phyloP scores from a whole-genome alignment of 2,888 invertebrate species.

The Cyclophora punctaria region DNA sequence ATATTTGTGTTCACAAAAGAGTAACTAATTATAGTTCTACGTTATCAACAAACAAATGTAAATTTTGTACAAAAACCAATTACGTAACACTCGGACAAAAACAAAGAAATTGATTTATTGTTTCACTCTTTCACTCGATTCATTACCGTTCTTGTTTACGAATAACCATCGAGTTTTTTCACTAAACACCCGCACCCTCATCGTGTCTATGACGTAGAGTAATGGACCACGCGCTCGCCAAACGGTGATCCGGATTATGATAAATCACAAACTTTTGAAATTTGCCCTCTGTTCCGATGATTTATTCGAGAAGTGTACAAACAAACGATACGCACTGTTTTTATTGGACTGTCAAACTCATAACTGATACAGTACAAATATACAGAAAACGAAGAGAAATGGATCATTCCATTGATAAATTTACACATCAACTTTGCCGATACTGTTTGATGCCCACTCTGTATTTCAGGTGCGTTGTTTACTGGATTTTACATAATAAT shows the following conservation, averaged over 20 bases:
- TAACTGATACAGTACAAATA: conserved; percentile 1
- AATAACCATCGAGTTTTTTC: conserved; percentile 32
- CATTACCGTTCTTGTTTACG: no score
- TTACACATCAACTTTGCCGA: no score
- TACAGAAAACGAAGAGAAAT: neutral
- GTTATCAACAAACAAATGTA: no score
- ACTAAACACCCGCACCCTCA: conserved; percentile 60
- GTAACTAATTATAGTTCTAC: no score
- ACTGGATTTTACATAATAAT: no score
- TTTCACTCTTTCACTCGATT: no score
- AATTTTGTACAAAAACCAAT: no score
- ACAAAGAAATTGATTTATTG: no score
- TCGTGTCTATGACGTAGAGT: conserved; percentile 68
- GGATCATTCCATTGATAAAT: neutral
- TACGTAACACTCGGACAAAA: no score
- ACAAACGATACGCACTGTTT: conserved; percentile 47
- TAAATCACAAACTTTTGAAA: conserved; percentile 73
- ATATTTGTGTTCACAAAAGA: no score
- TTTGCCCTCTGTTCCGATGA: conserved; percentile 61
- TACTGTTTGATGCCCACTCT: no score
- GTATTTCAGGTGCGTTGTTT: no score
- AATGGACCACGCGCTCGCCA: conserved; percentile 66
- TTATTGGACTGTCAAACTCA: conserved; percentile 27
- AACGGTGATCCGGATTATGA: conserved; percentile 72
- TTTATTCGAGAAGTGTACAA: conserved; percentile 59